phyloP scores from a whole-genome alignment of 2,113 vertebrate genomes.

The Edolisoma coerulescens region DNA sequence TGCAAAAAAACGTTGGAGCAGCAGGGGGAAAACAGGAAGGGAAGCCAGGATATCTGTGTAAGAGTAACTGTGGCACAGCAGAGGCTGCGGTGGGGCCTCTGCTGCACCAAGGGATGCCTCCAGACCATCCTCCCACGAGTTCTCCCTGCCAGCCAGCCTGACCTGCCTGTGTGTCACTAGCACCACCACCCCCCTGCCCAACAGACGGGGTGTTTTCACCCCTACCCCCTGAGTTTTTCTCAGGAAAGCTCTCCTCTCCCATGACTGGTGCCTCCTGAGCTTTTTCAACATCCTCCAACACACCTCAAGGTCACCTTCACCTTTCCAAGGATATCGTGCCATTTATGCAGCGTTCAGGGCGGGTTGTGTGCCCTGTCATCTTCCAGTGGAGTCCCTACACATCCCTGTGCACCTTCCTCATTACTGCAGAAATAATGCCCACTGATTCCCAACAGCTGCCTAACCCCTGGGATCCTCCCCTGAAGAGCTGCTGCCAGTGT shows the following conservation, averaged over 20 bases:
- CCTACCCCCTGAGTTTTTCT: background rate
- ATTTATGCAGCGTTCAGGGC: background rate
- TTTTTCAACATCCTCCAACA: background rate
- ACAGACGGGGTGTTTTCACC: background rate
- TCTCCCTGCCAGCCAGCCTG: background rate
- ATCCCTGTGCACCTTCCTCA: background rate
- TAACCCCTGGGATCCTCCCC: background rate
- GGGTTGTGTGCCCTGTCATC: rapidly evolving
- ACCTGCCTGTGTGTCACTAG: background rate
- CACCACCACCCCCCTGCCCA: background rate
- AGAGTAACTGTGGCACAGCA: background rate
- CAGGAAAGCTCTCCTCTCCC: background rate
- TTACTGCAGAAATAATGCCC: background rate
- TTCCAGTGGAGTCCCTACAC: background rate
- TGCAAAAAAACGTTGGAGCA: background rate
- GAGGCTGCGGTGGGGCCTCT: rapidly evolving
- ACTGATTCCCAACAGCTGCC: background rate
- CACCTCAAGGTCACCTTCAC: background rate
- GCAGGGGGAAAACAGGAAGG: rapidly evolving
- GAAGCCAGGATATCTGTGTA: background rate
- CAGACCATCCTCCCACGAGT: background rate
- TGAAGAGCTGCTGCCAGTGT: background rate
- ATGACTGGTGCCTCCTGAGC: background rate
- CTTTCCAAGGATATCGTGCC: background rate
- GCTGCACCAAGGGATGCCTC: rapidly evolving